phyloP scores from a whole-genome alignment of 2,797 vertebrate genomes.

The Chanos chanos region DNA sequence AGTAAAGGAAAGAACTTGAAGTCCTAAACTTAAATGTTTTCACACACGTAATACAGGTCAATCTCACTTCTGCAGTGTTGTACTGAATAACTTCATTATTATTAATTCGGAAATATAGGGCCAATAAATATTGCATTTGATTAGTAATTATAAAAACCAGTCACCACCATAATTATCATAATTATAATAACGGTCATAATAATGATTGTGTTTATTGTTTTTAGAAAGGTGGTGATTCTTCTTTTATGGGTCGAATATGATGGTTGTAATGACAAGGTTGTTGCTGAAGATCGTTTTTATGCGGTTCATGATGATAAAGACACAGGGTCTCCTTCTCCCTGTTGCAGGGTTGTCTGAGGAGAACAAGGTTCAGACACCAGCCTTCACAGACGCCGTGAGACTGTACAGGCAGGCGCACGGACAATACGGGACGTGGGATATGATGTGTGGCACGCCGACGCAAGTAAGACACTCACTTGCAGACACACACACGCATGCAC shows the following conservation, averaged over 20 bases:
- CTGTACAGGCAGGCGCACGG: constrained; percentile 86
- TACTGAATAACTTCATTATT: too few species aligned
- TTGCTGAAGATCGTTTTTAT: background rate
- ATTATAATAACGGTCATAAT: too few species aligned
- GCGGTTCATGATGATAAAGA: background rate
- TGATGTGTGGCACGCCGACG: constrained; percentile 85
- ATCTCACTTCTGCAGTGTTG: too few species aligned
- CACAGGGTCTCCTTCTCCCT: background rate
- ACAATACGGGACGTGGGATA: constrained; percentile 92
- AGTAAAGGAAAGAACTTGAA: too few species aligned
- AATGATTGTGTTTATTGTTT: too few species aligned
- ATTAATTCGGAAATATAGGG: too few species aligned
- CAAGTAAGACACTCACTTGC: constrained; percentile 79
- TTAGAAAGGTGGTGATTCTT: background rate
- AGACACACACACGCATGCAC: too few species aligned
- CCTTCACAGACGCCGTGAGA: constrained; percentile 87
- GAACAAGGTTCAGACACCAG: constrained; percentile 83
- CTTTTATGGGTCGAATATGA: background rate
- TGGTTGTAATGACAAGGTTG: background rate
- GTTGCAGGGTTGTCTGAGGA: constrained; percentile 84
- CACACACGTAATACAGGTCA: too few species aligned
- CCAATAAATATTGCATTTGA: too few species aligned
- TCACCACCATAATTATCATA: too few species aligned
- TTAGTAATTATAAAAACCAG: too few species aligned
- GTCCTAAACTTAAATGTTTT: too few species aligned